A percentile compares a stretch with the other conserved stretches of the same genome.
Evolutionary conservation across 1,140 invertebrate species (phyloP).

Genomic region (Limonius californicus): DNA sequence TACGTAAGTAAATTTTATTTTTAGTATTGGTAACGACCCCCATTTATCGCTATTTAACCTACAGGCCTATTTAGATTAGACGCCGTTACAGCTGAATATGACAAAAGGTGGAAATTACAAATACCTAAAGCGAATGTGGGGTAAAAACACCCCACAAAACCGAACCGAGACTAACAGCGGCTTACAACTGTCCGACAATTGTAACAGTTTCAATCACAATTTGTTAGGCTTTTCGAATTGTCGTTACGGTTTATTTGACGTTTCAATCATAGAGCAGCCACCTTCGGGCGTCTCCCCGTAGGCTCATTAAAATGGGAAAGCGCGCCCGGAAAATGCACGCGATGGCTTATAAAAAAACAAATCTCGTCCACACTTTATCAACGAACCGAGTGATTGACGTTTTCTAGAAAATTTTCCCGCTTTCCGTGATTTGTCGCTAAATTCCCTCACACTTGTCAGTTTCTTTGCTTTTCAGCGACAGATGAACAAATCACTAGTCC

Average conservation of each 20-base stretch:
- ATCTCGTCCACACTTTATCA: slow-evolving; percentile 9
- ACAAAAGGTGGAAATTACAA: background rate
- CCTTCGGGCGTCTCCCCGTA: background rate
- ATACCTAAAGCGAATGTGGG: background rate
- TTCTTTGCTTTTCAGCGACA: slow-evolving; percentile 30
- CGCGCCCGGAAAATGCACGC: background rate
- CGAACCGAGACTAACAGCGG: background rate
- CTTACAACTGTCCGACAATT: slow-evolving; percentile 12
- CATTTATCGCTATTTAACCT: no score
- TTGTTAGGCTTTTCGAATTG: slow-evolving; percentile 5
- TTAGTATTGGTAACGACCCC: no score
- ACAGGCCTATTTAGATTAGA: no score
- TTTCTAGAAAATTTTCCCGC: slow-evolving; percentile 32
- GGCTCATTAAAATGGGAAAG: background rate
- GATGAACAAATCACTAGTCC: slow-evolving; percentile 31
- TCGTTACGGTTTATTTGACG: slow-evolving; percentile 9
- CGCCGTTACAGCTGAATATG: no score
- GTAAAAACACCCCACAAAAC: slow-evolving; percentile 11
- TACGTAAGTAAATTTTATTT: no score
- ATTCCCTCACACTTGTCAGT: slow-evolving; percentile 38
- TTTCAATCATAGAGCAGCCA: background rate
- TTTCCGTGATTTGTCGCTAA: slow-evolving; percentile 34
- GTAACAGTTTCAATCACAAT: slow-evolving; percentile 15
- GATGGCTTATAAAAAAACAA: slow-evolving; percentile 1
- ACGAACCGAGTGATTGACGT: slow-evolving; percentile 32